phyloP scores from a whole-genome alignment of 2,113 vertebrate genomes.

The Leptodactylus fuscus region DNA sequence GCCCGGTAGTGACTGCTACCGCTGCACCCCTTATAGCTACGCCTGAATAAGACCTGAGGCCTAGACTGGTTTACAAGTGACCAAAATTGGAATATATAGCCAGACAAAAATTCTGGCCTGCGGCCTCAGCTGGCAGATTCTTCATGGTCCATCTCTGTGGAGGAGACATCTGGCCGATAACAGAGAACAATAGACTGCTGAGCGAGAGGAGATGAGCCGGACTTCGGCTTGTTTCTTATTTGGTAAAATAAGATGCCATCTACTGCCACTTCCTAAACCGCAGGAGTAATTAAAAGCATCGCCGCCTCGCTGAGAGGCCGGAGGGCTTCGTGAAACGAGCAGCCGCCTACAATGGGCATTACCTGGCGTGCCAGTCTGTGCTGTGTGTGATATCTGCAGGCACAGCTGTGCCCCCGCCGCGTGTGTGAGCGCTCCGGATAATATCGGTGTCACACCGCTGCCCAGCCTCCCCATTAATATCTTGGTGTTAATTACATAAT shows the following conservation, averaged over 20 bases:
- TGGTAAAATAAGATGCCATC: neutral
- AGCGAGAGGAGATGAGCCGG: neutral
- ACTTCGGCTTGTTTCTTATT: neutral
- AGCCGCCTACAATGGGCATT: neutral
- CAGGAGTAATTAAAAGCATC: constrained; percentile 2
- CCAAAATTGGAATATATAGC: too few species aligned
- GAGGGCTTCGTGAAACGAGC: neutral
- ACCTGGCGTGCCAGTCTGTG: constrained; percentile 9
- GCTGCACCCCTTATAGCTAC: too few species aligned
- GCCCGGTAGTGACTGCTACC: too few species aligned
- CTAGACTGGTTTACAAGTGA: too few species aligned
- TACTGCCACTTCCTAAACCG: neutral
- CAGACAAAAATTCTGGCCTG: too few species aligned
- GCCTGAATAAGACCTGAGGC: too few species aligned
- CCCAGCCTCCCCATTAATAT: constrained; percentile 48
- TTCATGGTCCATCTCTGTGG: neutral
- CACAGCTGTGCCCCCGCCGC: constrained; percentile 10
- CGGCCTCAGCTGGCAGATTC: too few species aligned
- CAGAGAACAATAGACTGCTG: neutral
- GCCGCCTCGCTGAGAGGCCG: neutral
- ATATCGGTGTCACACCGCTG: constrained; percentile 37
- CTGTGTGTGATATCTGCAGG: neutral
- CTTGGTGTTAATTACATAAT: constrained; percentile 51
- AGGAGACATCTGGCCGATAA: neutral
- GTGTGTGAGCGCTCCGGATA: constrained; percentile 20